Base-by-base conservation (phyloP, 2,113 vertebrate genomes). In the Protomyctophum bolini region DNA sequence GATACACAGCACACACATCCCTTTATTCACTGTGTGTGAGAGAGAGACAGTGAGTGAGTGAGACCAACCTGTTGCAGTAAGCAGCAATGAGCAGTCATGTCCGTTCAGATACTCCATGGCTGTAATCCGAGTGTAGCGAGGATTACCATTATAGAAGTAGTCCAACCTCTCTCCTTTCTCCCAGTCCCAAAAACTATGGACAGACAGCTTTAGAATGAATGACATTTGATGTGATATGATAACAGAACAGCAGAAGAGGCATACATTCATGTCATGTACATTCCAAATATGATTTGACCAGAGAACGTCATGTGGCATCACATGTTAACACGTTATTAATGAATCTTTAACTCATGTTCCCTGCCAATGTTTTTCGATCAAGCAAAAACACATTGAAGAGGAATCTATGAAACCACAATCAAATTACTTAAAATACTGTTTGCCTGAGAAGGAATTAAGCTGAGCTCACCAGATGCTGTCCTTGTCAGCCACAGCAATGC, bases 81-180 rank as follows among this genome's bases (percentile, higher is more conserved):
- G 85, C 61, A 91, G 83, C 55, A 91, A 46, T 0, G 90, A 91
- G 7, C 90, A 91, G 79, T 91, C 90, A 2, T 90, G 90, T 59
- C 97, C 97, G 0, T 99, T 99, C 81, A 99, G 92, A 80, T 98
- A 99, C 85, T 99, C 97, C 97, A 99, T 97, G 7, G 98, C 94
- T 0, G 98, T 99, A 91, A 99, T 97, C 67, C 96, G 91, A 0
- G 96, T 98, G 87, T 98, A 99, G 0, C 96, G 95, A 0, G 98
- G 98, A 89, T 99, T 99, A 49, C 98, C 98, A 0, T 99, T 99
- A 93, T 99, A 98, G 89, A 99, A 99, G 48, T 99, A 98, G 67
- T 99, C 97, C 87, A 99, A 77, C 76, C 98, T 94, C 60, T 99
- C 98, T 5, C 95, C 96, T 62, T 97, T 98, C 88, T 99, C 98